These are phyloP conservation scores for Neopipo cinnamomea DNA, from an alignment of 2,113 vertebrate genomes.

Conservation along the genomic window DNA sequence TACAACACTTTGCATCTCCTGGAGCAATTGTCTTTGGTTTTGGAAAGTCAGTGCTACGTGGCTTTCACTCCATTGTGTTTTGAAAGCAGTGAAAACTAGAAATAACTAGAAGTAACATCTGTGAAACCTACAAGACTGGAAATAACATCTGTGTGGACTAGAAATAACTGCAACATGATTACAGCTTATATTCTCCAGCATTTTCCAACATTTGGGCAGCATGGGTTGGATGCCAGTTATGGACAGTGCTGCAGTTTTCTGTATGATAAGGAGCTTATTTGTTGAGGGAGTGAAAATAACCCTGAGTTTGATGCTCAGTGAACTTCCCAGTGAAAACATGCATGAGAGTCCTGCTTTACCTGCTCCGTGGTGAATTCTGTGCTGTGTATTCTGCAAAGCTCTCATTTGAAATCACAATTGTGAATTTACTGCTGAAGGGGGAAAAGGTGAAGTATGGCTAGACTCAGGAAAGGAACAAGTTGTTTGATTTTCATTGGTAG, in stretches of 20 bases:
- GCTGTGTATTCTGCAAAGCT: neutral
- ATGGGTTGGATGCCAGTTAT: neutral
- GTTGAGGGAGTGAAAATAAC: neutral
- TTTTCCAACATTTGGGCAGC: neutral
- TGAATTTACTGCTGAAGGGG: slow-evolving; percentile 17
- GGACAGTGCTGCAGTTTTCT: neutral
- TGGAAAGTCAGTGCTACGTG: neutral
- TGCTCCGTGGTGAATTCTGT: neutral
- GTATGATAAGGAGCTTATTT: neutral
- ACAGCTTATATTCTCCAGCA: neutral
- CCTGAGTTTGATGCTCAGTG: neutral
- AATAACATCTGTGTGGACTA: neutral
- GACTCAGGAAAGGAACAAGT: neutral
- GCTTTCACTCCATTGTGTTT: neutral
- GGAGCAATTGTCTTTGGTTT: neutral
- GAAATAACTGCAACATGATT: neutral
- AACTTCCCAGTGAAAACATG: neutral
- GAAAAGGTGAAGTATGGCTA: neutral
- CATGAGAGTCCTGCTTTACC: neutral
- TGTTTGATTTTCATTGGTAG: neutral
- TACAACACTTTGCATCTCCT: neutral
- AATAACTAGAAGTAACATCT: neutral
- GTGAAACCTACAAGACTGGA: neutral
- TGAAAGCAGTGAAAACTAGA: neutral
- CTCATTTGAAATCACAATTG: neutral